These are phyloP conservation scores for Anas acuta DNA, from an alignment of 2,797 vertebrate species.

Conservation along the genomic window DNA sequence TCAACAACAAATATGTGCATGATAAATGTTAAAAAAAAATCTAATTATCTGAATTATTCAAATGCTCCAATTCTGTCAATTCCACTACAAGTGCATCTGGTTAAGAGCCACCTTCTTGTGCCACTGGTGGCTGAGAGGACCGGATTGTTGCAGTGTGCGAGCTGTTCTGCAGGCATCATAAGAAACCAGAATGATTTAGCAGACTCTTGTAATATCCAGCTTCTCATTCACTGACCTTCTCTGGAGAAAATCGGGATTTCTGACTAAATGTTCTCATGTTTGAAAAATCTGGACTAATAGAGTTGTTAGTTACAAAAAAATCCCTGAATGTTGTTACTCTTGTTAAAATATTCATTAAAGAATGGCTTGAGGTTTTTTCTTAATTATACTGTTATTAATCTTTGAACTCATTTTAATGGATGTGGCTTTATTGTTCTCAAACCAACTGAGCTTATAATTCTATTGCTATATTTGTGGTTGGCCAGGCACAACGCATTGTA, in stretches of 20 bases:
- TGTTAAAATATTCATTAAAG: conserved; percentile 36
- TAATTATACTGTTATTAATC: conserved; percentile 69
- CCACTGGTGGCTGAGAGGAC: not conserved
- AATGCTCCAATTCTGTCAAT: not conserved
- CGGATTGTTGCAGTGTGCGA: not conserved
- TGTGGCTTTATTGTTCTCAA: conserved; percentile 56
- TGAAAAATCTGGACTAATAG: not conserved
- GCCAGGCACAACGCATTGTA: conserved; percentile 25
- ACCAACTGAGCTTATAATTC: conserved; percentile 60
- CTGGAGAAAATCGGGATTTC: conserved; percentile 2
- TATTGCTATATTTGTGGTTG: conserved; percentile 48
- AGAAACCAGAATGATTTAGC: not conserved
- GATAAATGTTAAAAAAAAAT: conserved; percentile 14
- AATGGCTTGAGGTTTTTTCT: conserved; percentile 45
- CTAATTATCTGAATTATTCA: not conserved
- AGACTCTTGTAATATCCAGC: not conserved
- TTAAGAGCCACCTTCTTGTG: not conserved
- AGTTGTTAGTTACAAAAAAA: conserved; percentile 5
- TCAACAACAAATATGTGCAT: not conserved
- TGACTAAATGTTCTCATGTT: not conserved
- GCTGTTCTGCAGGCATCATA: not conserved
- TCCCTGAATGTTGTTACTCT: not conserved
- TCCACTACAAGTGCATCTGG: not conserved
- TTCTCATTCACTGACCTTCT: not conserved
- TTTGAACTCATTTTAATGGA: conserved; percentile 43